Base-by-base conservation (phyloP, 2,888 invertebrate genomes). In the Fabriciana adippe region DNA sequence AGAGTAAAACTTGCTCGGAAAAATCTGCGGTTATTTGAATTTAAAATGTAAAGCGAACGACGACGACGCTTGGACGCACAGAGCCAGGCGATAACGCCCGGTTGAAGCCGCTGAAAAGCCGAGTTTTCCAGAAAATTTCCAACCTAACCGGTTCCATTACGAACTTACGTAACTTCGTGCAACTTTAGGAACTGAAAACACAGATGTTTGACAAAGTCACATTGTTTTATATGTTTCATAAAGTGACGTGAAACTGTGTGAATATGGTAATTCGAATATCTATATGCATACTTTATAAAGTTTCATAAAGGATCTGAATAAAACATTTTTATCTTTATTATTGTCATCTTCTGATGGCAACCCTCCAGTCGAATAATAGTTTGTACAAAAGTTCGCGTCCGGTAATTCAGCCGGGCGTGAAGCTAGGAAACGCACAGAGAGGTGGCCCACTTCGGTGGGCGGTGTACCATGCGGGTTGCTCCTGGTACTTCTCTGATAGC, bases 21-120 rank as follows among this genome's bases (percentile, higher is more conserved):
- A 78, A 83, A 80, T 81, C 73, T 78, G 80, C 73, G 77, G 79
- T 76, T 80, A 83, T 84, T 84, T 82, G 81, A 84, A 86, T 84
- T 86, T 85, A 77, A 86, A 87, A 85, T 86, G 79, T 75, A 76
- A 80, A 78, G 74, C 80, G 78, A 75, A 77, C 75, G 79, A 76
- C 79, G 79, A 31, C 35, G 66, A 48, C 63, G 63, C 79, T 75
- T 74, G 80, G 78, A 71, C 75, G 77, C 73, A 71, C 74, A 73
- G 70, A 74, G 66, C 71, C 74, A 74, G 75, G 78, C 76, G 81
- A 81, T 84, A 83, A 83, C 79, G 80, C 81, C 79, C 80, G 80
- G 81, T 79, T 82, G 78, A 77, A 73, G 72, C 76, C 66, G 64
- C 35, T 71, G 62, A 67, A 70, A 66, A 51, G 68, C 62, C 78